Conservation (phyloP, 2,113 vertebrate genomes). For the Gambusia holbrooki region DNA sequence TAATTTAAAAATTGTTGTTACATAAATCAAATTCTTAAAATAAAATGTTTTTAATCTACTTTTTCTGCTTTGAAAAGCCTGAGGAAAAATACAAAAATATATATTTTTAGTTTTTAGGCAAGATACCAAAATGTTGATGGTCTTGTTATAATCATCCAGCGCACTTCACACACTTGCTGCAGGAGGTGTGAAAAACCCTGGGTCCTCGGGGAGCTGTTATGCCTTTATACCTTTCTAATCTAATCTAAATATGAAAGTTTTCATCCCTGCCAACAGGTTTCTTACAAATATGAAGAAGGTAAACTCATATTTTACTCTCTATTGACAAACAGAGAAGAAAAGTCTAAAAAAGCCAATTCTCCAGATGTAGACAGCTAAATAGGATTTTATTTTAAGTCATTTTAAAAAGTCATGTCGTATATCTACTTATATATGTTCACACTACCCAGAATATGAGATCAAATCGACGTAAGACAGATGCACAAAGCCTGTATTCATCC, state of each 20-base stretch:
- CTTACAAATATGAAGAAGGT: slow-evolving; percentile 2
- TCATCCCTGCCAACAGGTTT: slow-evolving; percentile 7
- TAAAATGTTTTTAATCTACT: not conserved
- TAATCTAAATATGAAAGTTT: slow-evolving; percentile 15
- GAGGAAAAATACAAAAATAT: not conserved
- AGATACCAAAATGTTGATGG: slow-evolving; percentile 3
- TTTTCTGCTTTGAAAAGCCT: not conserved
- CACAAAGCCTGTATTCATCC: slow-evolving; percentile 51
- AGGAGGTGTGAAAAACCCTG: slow-evolving; percentile 3
- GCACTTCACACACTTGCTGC: not conserved
- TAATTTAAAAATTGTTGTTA: too few species aligned
- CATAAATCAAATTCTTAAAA: not conserved
- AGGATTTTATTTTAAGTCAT: too few species aligned
- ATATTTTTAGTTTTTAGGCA: slow-evolving; percentile 4
- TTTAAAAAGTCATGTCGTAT: slow-evolving; percentile 29
- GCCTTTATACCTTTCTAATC: slow-evolving; percentile 11
- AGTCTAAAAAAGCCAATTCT: too few species aligned
- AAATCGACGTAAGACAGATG: slow-evolving; percentile 49
- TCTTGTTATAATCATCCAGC: slow-evolving; percentile 14
- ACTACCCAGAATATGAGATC: slow-evolving; percentile 44
- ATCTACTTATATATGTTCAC: slow-evolving; percentile 33
- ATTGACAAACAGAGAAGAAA: not conserved
- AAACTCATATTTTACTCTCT: not conserved
- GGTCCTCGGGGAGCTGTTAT: slow-evolving; percentile 7
- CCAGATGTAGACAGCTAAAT: too few species aligned